phyloP scores from a whole-genome alignment of 1,140 invertebrate genomes.

The Campoletis sonorensis region DNA sequence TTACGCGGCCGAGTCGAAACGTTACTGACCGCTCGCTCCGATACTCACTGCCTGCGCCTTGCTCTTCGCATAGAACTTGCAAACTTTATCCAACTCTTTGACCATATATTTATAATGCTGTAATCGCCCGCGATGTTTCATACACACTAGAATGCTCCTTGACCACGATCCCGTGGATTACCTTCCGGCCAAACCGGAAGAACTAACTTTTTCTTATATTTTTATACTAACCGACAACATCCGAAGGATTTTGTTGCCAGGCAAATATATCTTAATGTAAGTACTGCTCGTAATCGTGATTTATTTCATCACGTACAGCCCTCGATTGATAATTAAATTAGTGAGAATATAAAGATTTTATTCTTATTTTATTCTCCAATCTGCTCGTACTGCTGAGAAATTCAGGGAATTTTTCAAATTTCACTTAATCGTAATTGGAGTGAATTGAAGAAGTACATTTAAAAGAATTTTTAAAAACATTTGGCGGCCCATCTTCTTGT shows the following conservation, averaged over 20 bases:
- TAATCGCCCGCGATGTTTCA: background rate
- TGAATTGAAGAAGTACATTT: no score
- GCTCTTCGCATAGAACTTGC: constrained; percentile 37
- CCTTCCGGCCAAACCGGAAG: constrained; percentile 44
- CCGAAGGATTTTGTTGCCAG: background rate
- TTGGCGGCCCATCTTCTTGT: no score
- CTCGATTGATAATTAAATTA: no score
- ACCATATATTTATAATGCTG: constrained; percentile 31
- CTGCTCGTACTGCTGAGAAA: no score
- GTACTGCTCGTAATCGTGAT: background rate
- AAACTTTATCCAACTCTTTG: background rate
- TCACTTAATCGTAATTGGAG: no score
- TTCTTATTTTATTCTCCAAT: no score
- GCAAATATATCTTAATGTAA: background rate
- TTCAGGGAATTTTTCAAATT: no score
- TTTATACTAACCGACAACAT: background rate
- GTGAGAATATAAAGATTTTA: no score
- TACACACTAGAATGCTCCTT: constrained; percentile 31
- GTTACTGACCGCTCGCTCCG: constrained; percentile 68
- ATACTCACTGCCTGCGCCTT: constrained; percentile 52
- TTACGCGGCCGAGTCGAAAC: constrained; percentile 73
- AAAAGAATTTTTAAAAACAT: no score
- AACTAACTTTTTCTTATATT: constrained; percentile 15
- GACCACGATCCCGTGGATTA: constrained; percentile 36
- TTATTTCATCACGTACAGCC: no score